Conservation (phyloP, 2,888 invertebrate species). For the Aricia artaxerxes region DNA sequence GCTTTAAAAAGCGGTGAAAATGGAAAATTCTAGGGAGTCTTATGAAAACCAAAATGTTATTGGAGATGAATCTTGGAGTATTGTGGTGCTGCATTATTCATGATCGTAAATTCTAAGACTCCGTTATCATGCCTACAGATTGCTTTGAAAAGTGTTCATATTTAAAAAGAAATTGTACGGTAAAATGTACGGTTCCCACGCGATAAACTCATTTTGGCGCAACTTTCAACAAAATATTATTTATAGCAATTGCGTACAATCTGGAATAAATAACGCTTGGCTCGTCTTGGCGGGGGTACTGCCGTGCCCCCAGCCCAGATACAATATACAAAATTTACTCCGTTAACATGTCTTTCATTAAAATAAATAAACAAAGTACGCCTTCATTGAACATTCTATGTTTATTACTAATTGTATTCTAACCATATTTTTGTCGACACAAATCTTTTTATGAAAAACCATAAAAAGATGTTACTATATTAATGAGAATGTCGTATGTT, state of each 20-base stretch:
- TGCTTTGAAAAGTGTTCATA: background rate
- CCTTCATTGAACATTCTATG: background rate
- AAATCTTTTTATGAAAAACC: background rate
- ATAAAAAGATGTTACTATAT: background rate
- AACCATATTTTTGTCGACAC: background rate
- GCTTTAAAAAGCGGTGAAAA: background rate
- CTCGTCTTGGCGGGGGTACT: too few relatives aligned
- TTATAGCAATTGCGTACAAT: too few relatives aligned
- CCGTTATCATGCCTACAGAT: background rate
- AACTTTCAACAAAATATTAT: too few relatives aligned
- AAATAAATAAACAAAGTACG: too few relatives aligned
- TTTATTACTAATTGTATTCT: background rate
- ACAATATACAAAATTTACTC: too few relatives aligned
- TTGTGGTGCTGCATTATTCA: background rate
- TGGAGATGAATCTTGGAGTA: background rate
- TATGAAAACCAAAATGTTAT: slow-evolving; percentile 6
- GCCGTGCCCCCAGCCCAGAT: too few relatives aligned
- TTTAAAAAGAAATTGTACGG: background rate
- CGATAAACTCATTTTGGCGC: too few relatives aligned
- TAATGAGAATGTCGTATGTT: too few relatives aligned
- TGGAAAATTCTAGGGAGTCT: background rate
- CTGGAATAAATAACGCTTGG: too few relatives aligned
- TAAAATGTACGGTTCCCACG: too few relatives aligned
- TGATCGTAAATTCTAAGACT: background rate
- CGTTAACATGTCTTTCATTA: too few relatives aligned